Percentiles rank a stretch among this genome's conserved stretches.
Conservation (phyloP, 2,797 vertebrate species). For the Ispidina lecontei region DNA sequence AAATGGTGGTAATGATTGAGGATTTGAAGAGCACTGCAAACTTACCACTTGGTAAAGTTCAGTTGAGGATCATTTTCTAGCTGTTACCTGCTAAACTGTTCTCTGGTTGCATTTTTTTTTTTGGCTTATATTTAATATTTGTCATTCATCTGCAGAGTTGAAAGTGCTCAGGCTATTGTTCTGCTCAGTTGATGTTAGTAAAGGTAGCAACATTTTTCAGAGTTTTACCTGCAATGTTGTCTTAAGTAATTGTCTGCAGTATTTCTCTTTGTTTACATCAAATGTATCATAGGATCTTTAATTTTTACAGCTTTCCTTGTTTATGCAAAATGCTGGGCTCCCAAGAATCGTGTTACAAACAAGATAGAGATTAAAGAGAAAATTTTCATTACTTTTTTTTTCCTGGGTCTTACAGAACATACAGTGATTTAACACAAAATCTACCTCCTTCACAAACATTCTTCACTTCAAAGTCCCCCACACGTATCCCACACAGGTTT, state of each 20-base stretch:
- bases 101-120: neutral
- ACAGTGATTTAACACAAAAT: neutral
- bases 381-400: constrained; percentile 14
- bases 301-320: neutral
- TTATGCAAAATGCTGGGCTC: constrained; percentile 43
- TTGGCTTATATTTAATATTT: neutral
- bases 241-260: neutral
- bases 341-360: constrained; percentile 32
- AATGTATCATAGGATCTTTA: neutral
- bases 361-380: neutral
- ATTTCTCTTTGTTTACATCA: neutral
- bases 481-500: neutral
- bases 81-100: neutral
- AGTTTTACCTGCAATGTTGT: neutral
- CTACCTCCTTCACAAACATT: neutral
- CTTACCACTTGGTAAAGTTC: neutral
- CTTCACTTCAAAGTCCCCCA: neutral
- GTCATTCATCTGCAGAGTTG: neutral
- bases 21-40: neutral
- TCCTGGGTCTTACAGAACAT: neutral
- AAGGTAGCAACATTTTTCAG: neutral
- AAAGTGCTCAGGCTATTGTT: neutral
- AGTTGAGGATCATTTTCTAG: neutral
- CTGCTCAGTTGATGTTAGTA: neutral
- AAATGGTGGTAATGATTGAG: neutral